phyloP scores from a whole-genome alignment of 2,888 invertebrate species.

The Rotaria sp. region DNA sequence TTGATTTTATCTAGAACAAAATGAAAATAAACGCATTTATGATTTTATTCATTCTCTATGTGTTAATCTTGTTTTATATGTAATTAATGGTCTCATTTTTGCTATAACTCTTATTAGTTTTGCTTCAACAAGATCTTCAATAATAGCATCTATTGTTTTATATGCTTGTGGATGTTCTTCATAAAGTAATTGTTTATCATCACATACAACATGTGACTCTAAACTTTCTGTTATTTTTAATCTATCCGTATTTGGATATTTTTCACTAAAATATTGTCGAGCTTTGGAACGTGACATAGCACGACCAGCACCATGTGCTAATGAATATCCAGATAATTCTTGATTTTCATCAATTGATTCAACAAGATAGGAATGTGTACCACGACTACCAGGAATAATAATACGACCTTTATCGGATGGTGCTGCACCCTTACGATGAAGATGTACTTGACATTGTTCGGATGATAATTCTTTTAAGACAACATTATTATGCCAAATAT shows the following conservation, averaged over 20 bases:
- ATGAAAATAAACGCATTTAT: not conserved
- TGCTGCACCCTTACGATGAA: slow-evolving; percentile 22
- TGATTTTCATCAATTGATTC: not conserved
- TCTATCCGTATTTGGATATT: not conserved
- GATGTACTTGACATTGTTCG: not conserved
- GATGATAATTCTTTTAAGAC: not conserved
- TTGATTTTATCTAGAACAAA: not conserved
- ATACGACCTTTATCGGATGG: not conserved
- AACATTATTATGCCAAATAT: slow-evolving; percentile 29
- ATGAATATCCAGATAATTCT: slow-evolving; percentile 1
- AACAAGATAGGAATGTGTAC: slow-evolving; percentile 20
- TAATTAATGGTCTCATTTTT: slow-evolving; percentile 22
- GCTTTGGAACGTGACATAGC: slow-evolving; percentile 8
- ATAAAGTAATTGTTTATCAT: slow-evolving; percentile 15
- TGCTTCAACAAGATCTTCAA: not conserved
- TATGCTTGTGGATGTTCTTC: slow-evolving; percentile 6
- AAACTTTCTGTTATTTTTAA: not conserved
- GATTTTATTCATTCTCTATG: not conserved
- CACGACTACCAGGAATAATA: slow-evolving; percentile 23
- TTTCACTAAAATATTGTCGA: not conserved
- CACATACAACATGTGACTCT: slow-evolving; percentile 6
- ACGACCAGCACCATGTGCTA: slow-evolving; percentile 15
- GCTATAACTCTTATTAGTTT: not conserved
- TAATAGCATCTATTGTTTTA: slow-evolving; percentile 20
- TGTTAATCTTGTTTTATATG: not conserved